Evolutionary conservation across 2,113 vertebrate genomes (phyloP), one percentile per base, ranked within the genome.

Genomic region (Dolichallabes microphthalmus): DNA sequence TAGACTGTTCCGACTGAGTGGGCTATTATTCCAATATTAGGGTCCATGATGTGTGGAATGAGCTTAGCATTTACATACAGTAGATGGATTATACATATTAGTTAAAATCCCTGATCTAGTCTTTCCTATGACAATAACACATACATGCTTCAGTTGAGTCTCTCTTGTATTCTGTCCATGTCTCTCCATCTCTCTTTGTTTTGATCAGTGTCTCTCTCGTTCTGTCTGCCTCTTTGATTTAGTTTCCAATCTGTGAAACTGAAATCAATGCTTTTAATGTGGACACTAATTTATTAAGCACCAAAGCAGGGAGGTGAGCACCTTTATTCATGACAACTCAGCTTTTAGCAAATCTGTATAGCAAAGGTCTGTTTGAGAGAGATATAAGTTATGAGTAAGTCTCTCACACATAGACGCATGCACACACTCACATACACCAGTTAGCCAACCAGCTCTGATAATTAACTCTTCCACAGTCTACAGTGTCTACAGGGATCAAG

Each of bases 401-500:
- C 5, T 32, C 52, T 77, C 39, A 69, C 32, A 39, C 39, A 74
- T n/a, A 50, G 17, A 14, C 39, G 25, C 71, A 74, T n/a, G 19
- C 2, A 39, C 32, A 58, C 35, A 35, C 15, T 55, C 12, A 9
- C 45, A 84, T 35, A 64, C 20, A 50, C 14, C 50, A 45, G 63
- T 83, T 76, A 86, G 61, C 53, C 85, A 83, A 35, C 30, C 61
- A 84, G 69, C 71, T 88, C 77, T 88, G 58, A 86, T 86, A 88
- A 86, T 88, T 88, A 86, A 85, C 82, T 84, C 39, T 84, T 53
- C 30, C 25, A 57, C 86, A 79, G 22, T 60, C 53, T 19, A 20
- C 35, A 3, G n/a, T 78, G 63, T 77, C 82, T 82, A 75, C 58
- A 84, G 85, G 73, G 85, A 88, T 82, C 27, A 9, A 85, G 58